Evolutionary conservation across 2,113 vertebrate genomes (phyloP), one percentile per base, ranked within the genome.

Genomic region (Charina bottae): DNA sequence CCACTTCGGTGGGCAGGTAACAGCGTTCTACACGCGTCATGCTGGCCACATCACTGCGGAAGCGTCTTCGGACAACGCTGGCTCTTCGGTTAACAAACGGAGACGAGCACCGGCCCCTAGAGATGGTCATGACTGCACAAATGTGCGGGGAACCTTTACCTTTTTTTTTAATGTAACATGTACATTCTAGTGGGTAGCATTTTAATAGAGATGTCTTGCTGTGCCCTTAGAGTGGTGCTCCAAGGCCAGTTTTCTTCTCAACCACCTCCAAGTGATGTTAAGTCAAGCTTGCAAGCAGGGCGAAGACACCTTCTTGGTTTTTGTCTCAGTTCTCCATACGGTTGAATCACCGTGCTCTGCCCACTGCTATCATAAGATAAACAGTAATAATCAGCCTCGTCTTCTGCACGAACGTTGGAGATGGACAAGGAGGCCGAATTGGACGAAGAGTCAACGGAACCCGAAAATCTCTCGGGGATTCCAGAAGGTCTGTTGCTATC

Each of bases 381-480:
- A 59, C 89, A 90, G 24, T 33, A 84, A 59, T 90, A 90, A 5
- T 28, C 7, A 24, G 7, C 89, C 37, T 90, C 89, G 0, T 90
- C 89, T 60, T 46, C 72, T 11, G 55, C 2, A 21, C 42, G 37
- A 4, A 46, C 2, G 4, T 12, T 28, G 12, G 59, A 21, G 64
- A 93, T 92, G 13, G n/a, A 93, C 68, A 64, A 91, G 68, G 68
- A 92, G 84, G 93, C 94, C 91, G 37, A 60, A 64, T 90, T 90
- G 28, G 83, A 91, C 64, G 93, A 88, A 6, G 86, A 6, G 42
- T 94, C 93, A 23, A 86, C 17, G 3, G 91, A 90, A 37, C 88
- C 91, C 2, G 87, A 91, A 91, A 94, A 94, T 42, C 91, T 49
- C 5, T 62, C 91, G 5, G 93, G 90, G n/a, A 93, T 87, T 64